These are phyloP conservation scores for Erpornis zantholeuca DNA, from an alignment of 2,113 vertebrate species.

Conservation along the genomic window DNA sequence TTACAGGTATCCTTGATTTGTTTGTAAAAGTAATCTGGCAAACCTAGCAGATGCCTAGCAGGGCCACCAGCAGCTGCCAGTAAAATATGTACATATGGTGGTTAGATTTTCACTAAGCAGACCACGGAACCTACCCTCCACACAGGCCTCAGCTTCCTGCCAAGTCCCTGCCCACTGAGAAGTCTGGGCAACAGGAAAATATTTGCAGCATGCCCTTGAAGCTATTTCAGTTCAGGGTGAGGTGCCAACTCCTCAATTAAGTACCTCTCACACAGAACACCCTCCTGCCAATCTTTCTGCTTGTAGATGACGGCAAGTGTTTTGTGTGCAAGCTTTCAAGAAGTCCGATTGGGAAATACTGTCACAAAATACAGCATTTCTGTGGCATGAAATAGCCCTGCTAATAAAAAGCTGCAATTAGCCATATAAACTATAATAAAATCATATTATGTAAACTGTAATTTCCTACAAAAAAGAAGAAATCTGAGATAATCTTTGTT, in stretches of 20 bases:
- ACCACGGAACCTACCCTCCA: not conserved
- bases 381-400: not conserved
- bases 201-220: constrained; percentile 1
- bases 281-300: not conserved
- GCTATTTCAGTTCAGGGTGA: constrained; percentile 9
- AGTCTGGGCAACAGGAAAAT: not conserved
- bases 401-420: not conserved
- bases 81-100: not conserved
- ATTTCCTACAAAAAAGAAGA: not conserved
- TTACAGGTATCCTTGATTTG: not conserved
- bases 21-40: not conserved
- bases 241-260: not conserved
- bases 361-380: not conserved
- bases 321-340: not conserved
- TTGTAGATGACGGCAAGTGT: not conserved
- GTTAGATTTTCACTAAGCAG: not conserved
- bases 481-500: not conserved
- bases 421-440: not conserved
- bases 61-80: not conserved
- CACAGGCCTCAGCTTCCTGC: not conserved
- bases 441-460: not conserved
- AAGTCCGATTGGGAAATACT: not conserved
- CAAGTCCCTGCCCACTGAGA: not conserved
- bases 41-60: not conserved
- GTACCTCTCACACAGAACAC: not conserved